Base-by-base conservation (phyloP, 2,888 invertebrate species). In the Cataglyphis altisquamis region DNA sequence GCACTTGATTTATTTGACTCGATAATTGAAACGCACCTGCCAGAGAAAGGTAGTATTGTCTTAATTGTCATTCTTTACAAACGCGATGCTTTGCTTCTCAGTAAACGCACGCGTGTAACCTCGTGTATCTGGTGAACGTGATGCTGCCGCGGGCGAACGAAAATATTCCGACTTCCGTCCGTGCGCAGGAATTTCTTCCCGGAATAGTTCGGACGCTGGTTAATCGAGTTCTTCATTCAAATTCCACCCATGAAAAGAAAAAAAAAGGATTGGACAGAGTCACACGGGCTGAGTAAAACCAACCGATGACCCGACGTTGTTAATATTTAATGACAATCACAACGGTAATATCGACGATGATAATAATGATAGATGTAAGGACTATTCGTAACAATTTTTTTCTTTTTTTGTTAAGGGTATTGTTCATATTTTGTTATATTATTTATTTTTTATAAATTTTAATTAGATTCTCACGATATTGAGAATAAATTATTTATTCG, bases 161-260 rank as follows among this genome's bases (percentile, higher is more conserved):
- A 77, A 55, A 77, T 55, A 66, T 55, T 66, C 77, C 55, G n/a
- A 66, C 77, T 77, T 77, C 77, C 66, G 77, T 66, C 55, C 77
- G 66, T 39, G 66, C 55, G n/a, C 66, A 77, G 55, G 77, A 78
- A 66, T 77, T 77, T 77, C 64, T 78, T 78, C 68, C 67, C 67
- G 67, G 67, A 78, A 68, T 78, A 57, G 41, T 67, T 67, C 21
- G 57, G 21, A 68, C 67, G 41, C 78, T 21, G 25, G 21, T 57
- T 67, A 67, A 67, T 57, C 66, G 41, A 29, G 55, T 41, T 67
- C 68, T 68, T 78, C 57, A 78, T 78, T 78, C 57, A 41, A 68
- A 78, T 78, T 68, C 78, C 57, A 57, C 45, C 3, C 68, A 78
- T 67, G 68, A 29, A 12, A 25, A 21, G 36, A 77, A 77, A 41